Percentiles rank a stretch among this genome's conserved stretches.
These are phyloP conservation scores for Seladonia tumulorum DNA, from an alignment of 2,888 invertebrate species.

Conservation along the genomic window DNA sequence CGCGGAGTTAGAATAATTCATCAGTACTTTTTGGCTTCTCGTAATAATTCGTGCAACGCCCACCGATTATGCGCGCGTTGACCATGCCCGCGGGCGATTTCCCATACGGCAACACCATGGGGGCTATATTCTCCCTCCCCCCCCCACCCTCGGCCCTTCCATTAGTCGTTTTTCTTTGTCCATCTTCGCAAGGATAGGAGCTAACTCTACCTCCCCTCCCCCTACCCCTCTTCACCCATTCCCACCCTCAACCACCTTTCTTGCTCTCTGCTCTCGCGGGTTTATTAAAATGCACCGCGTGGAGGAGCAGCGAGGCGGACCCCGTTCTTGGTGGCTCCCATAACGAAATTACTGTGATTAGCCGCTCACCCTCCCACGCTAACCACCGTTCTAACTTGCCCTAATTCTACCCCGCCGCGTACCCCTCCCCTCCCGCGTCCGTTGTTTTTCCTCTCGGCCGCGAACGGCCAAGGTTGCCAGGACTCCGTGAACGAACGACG, in stretches of 20 bases:
- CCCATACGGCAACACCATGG: constrained; percentile 78
- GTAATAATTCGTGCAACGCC: constrained; percentile 78
- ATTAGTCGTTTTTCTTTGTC: constrained; percentile 29
- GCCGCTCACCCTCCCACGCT: constrained; percentile 76
- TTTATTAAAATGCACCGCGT: constrained; percentile 77
- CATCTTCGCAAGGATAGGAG: not conserved
- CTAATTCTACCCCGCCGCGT: constrained; percentile 69
- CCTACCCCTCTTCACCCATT: not conserved
- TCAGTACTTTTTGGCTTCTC: constrained; percentile 81
- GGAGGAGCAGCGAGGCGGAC: constrained; percentile 53
- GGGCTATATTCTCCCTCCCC: constrained; percentile 58
- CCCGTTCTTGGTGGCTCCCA: constrained; percentile 70
- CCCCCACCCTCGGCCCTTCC: constrained; percentile 30
- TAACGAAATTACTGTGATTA: constrained; percentile 80
- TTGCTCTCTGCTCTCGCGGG: constrained; percentile 50
- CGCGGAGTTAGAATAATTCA: constrained; percentile 77
- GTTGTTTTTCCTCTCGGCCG: constrained; percentile 45
- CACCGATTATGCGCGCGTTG: constrained; percentile 80
- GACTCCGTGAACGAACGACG: constrained; percentile 11
- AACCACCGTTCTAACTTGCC: constrained; percentile 74
- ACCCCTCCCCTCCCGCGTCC: constrained; percentile 4
- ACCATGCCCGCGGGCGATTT: constrained; percentile 78
- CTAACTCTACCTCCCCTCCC: not conserved
- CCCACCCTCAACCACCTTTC: constrained; percentile 44
- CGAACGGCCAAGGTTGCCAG: constrained; percentile 53